Base-by-base conservation (phyloP, 2,888 invertebrate species). In the Malthinus seriepunctatus region DNA sequence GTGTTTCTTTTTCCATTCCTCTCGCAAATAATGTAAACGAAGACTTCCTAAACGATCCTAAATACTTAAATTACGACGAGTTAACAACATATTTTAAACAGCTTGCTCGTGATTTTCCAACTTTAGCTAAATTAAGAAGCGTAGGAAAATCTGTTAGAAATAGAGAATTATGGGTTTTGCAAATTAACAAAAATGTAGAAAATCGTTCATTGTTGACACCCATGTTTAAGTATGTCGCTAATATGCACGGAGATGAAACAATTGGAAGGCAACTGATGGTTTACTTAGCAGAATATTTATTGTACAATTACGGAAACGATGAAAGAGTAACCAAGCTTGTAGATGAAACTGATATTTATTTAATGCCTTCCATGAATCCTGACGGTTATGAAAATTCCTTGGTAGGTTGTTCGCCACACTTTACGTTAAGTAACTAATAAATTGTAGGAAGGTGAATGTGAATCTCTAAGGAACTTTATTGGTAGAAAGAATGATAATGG, bases 351-450 rank as follows among this genome's bases (percentile, higher is more conserved):
- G 92, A 97, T 74, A 94, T 99, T 63, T 96, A 90, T 78, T 81
- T 99, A 70, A 91, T 99, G 93, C 97, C 98, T 0, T 91, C 95
- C 0, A 88, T 99, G 86, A 99, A 99, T 81, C 99, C 99, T 33
- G 92, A 99, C 84, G 99, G 99, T 10, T 97, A 89, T 82, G 93
- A 93, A 75, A 84, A 83, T 55, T 91, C 96, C 50, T 74, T 83
- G 84, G 92, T 92, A 80, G 80, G 80, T 70, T 51, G 14, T 8
- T 9, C 39, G 8, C 6, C 15, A 8, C 9, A 44, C 14, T 31
- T 11, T 12, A 45, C 8, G 15, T 23, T 7, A 32, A 33, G n/a
- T 31, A n/a, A 32, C 11, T n/a, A n/a, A 14, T 33, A 33, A 14
- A 3, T 82, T 82, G 8, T 76, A 89, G 86, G 93, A 95, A 82